Conservation (phyloP, 1,140 invertebrate genomes). For the Plectrocnemia conspersa region DNA sequence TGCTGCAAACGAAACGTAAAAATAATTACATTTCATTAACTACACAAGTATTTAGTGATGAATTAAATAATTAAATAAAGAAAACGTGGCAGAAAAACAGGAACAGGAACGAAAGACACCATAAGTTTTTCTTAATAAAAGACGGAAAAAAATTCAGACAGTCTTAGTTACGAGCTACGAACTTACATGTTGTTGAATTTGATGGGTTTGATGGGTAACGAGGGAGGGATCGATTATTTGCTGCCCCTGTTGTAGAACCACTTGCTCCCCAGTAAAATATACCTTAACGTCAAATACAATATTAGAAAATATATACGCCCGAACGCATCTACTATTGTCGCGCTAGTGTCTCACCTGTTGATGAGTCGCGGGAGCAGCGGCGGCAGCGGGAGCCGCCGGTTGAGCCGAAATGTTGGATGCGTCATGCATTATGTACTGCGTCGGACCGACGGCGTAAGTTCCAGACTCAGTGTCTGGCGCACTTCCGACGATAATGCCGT, state of each 20-base stretch:
- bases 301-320: not conserved
- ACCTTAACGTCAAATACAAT: slow-evolving; percentile 40
- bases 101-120: too few species aligned
- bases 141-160: too few species aligned
- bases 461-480: slow-evolving; percentile 9
- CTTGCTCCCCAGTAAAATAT: slow-evolving; percentile 53
- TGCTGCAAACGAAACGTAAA: too few species aligned
- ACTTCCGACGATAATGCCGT: slow-evolving; percentile 25
- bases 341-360: slow-evolving; percentile 5
- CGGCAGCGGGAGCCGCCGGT: slow-evolving; percentile 39
- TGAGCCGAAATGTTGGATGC: slow-evolving; percentile 40
- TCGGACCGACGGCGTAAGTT: slow-evolving; percentile 8
- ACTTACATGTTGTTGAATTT: slow-evolving; percentile 52
- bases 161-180: slow-evolving; percentile 33
- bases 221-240: slow-evolving; percentile 51
- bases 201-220: slow-evolving; percentile 49
- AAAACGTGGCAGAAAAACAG: too few species aligned
- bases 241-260: slow-evolving; percentile 51
- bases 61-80: slow-evolving; percentile 6
- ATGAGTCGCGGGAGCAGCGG: slow-evolving; percentile 33
- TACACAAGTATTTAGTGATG: too few species aligned
- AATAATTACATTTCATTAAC: too few species aligned
- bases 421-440: slow-evolving; percentile 33
- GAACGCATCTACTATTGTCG: not conserved
- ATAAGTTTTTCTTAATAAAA: not conserved